Base-by-base conservation (phyloP, 1,140 invertebrate species). In the Formica selysi region DNA sequence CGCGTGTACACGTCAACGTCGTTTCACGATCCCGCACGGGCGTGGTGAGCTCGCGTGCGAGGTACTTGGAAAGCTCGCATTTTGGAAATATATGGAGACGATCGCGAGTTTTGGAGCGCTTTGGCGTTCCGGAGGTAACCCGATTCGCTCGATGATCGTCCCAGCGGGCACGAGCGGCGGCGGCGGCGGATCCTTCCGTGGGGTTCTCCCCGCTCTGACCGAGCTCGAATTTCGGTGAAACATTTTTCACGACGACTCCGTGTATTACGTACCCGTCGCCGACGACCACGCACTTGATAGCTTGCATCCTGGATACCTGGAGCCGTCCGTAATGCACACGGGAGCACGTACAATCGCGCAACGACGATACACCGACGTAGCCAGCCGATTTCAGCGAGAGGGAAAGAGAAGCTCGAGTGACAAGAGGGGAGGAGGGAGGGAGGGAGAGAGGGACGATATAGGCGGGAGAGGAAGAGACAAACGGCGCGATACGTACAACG, bases 201-300 rank as follows among this genome's bases (percentile, higher is more conserved):
- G 11, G 6, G 13, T 48, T 38, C 54, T n/a, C 26, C 38, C 19
- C 32, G 38, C 38, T 5, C 41, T 13, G 41, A 1, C n/a, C 36
- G 22, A 29, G 2, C 11, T 19, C 32, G 29, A 22, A 7, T 22
- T 19, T 16, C 19, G 19, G 13, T 26, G 16, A 22, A 22, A 13
- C 1, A 4, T 48, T 48, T n/a, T 26, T 19, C 19, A n/a, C 22
- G 64, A 54, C 10, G 22, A 54, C 54, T 11, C 13, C 3, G 26
- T 16, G 11, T 65, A 76, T 61, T 86, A 97, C 97, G 96, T 95
- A 98, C 97, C 98, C 98, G 95, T 99, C 98, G 86, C 98, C 98
- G 88, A 99, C 98, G 88, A 99, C 98, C 91, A 99, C 98, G 96
- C 98, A 99, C 95, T 99, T 99, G 93, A 99, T 99, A 76, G 98